These are phyloP conservation scores for Eueides isabella DNA, from an alignment of 1,140 invertebrate species.

Conservation along the genomic window DNA sequence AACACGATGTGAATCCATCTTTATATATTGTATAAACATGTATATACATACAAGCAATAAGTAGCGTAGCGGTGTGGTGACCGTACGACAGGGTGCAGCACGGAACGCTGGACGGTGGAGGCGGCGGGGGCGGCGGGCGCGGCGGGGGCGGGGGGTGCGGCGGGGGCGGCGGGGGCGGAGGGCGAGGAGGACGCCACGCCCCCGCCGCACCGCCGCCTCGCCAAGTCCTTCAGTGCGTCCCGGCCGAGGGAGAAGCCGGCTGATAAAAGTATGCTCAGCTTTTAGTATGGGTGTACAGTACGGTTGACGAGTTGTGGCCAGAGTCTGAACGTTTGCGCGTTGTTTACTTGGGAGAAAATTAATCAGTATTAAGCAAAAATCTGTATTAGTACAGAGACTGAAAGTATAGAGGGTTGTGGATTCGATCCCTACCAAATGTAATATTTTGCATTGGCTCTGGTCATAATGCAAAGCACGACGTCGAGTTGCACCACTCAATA, in stretches of 20 bases:
- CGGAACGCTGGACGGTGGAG: conserved; percentile 48
- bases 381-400: no score
- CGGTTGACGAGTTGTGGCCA: no score
- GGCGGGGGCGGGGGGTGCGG: not conserved
- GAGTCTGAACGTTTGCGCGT: not conserved
- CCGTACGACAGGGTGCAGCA: conserved; percentile 61
- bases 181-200: conserved; percentile 87
- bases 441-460: no score
- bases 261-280: conserved; percentile 60
- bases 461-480: no score
- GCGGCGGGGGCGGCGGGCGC: conserved; percentile 10
- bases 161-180: conserved; percentile 40
- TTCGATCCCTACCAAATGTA: no score
- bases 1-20: not conserved
- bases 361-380: no score
- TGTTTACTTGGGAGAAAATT: not conserved
- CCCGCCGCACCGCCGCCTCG: conserved; percentile 90
- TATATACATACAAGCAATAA: not conserved
- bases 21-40: no score
- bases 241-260: conserved; percentile 60
- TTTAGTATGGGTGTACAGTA: not conserved
- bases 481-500: no score
- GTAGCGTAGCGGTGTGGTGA: conserved; percentile 46
- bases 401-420: no score
- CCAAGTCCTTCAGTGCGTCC: conserved; percentile 92